Conservation (phyloP, 2,113 vertebrate species). For the Shinisaurus crocodilurus region DNA sequence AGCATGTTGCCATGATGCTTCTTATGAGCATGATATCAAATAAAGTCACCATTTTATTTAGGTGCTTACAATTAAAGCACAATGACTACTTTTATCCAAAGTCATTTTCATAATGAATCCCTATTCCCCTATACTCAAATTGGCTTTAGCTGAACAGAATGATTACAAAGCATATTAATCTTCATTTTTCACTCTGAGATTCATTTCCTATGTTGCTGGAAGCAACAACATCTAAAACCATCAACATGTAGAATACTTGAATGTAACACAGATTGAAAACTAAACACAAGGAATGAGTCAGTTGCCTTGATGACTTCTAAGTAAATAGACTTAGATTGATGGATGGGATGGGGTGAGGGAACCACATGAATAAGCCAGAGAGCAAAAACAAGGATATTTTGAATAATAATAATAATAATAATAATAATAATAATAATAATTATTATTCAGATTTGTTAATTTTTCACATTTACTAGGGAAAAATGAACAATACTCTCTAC, state of each 20-base stretch:
- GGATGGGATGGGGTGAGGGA: constrained; percentile 56
- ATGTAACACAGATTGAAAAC: constrained; percentile 77
- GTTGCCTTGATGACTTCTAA: constrained; percentile 75
- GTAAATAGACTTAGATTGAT: constrained; percentile 80
- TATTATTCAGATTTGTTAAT: constrained; percentile 69
- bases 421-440: no score
- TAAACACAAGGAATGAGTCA: constrained; percentile 77
- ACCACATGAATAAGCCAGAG: constrained; percentile 56
- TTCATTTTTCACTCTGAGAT: constrained; percentile 81
- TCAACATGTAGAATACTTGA: constrained; percentile 72
- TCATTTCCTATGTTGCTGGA: constrained; percentile 74
- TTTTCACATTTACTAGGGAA: constrained; percentile 54
- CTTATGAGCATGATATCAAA: constrained; percentile 33
- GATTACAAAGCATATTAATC: constrained; percentile 83
- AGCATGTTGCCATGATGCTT: constrained; percentile 12
- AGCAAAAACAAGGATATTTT: constrained; percentile 55
- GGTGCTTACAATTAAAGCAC: constrained; percentile 18
- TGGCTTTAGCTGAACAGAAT: constrained; percentile 72
- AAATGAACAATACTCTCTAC: not conserved
- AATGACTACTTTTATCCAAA: constrained; percentile 60
- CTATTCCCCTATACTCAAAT: constrained; percentile 70
- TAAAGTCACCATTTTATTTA: constrained; percentile 37
- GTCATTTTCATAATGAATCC: constrained; percentile 50
- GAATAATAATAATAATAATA: constrained; percentile 57
- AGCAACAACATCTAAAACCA: constrained; percentile 71